Base-by-base conservation (phyloP, 2,113 vertebrate species). In the Pangasianodon hypophthalmus region DNA sequence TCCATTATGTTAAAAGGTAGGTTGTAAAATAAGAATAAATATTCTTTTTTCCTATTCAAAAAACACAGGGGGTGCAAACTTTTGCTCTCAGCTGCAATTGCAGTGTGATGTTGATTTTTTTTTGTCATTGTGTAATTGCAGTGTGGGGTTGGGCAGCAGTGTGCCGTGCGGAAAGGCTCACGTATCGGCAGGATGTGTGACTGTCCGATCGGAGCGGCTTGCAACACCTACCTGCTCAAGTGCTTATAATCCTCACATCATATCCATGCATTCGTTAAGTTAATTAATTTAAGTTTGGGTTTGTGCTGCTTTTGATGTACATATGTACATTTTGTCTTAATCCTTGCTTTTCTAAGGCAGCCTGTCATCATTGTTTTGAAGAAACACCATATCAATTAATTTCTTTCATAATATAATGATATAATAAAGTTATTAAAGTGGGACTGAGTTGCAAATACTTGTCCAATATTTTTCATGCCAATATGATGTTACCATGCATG, bases 211-310 rank as follows among this genome's bases (percentile, higher is more conserved):
- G 90, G 91, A 92, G 92, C 95, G 24, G 92, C 94, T 84, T 96
- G 96, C 88, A 95, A 96, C 94, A 96, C 96, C 90, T 97, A 96
- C 90, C 95, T 97, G 92, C 92, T 96, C 37, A 96, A 97, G 93
- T 96, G 96, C 92, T 96, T 97, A 94, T 96, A 95, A 95, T 94
- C 26, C 29, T 80, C 41, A 44, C 46, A 2, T 89, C 90, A 93
- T 90, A 90, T 91, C 54, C 54, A 83, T 6, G 44, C 73, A 87
- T 87, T 16, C 37, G 18, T 67, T n/a, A 16, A 64, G 9, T 46
- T 62, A 29, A 50, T 10, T 1, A 3, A 44, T 44, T 41, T 62
- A 9, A 13, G 2, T 44, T 69, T 52, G 9, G 6, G 44, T 50
- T 18, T 48, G 71, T 83, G 87, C 91, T 88, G 91, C 80, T 87